Base-by-base conservation (phyloP, 2,113 vertebrate genomes). In the Heterotis niloticus region DNA sequence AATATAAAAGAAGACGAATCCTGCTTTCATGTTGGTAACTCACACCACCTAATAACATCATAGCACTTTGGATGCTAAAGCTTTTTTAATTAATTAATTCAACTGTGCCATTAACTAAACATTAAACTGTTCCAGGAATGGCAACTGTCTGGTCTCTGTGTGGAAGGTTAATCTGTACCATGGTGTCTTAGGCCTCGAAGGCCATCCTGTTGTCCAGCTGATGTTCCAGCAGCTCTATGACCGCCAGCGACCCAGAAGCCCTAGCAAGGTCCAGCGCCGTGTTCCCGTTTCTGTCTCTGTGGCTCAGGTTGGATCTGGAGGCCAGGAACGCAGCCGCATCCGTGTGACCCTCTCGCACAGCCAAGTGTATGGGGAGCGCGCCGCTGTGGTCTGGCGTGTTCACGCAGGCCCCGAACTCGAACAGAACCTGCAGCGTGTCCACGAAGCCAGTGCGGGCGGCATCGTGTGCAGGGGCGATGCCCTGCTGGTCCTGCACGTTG, bases 381-480 rank as follows among this genome's bases (percentile, higher is more conserved):
- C 96, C 95, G 0, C 75, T 85, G 76, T 88, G 82, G 73, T 98
- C 94, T 0, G 92, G 90, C 0, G 80, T 16, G 57, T 96, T 96
- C 23, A 96, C 90, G 0, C 93, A 92, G 0, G 95, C 94, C 0
- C 95, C 93, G 0, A 93, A 85, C 65, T 95, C 92, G 81, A 94
- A 92, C 85, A 98, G 86, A 54, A 94, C 90, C 75, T 87, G 88
- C 73, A 97, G 79, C 0, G 95, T 96, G 79, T 96, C 96, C 23
- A 94, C 81, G 77, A 98, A 98, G 1, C 96, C 96, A 0, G 92
- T 93, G 18, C 94, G 93, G 0, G 95, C 95, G 0, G 94, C 95
- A 0, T 98, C 96, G 0, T 97, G 96, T 16, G 91, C 88, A 0
- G 95, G 94, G 0, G 93, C 87, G 57, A 94, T 93, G 17, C 96